Conservation (phyloP, 2,797 vertebrate genomes). For the Poeciliopsis presidionis region DNA sequence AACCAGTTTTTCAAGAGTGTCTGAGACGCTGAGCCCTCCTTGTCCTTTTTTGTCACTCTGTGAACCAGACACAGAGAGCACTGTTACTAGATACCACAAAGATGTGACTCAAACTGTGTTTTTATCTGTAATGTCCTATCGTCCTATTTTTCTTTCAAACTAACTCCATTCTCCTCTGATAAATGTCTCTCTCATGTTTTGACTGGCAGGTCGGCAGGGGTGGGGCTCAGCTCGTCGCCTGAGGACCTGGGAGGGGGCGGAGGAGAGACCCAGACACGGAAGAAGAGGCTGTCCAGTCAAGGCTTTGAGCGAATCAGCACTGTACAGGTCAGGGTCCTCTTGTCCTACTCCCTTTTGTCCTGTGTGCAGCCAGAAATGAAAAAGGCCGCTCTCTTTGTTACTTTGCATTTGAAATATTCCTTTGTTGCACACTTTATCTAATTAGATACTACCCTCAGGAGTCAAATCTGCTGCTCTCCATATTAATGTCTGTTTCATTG, state of each 20-base stretch:
- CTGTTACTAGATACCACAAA: conserved; percentile 65
- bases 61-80: conserved; percentile 59
- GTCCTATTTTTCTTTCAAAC: conserved; percentile 54
- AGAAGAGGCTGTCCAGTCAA: conserved; percentile 85
- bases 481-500: conserved; percentile 62
- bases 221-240: conserved; percentile 85
- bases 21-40: conserved; percentile 37
- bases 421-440: conserved; percentile 67
- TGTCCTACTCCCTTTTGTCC: conserved; percentile 55
- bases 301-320: conserved; percentile 81
- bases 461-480: conserved; percentile 57
- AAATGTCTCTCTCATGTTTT: conserved; percentile 71
- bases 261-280: conserved; percentile 85
- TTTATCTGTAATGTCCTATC: conserved; percentile 59
- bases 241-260: conserved; percentile 83
- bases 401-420: conserved; percentile 55
- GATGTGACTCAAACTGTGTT: conserved; percentile 64
- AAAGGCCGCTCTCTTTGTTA: conserved; percentile 60
- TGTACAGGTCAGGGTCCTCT: conserved; percentile 80
- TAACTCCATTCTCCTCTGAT: conserved; percentile 58
- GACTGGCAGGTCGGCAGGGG: conserved; percentile 85
- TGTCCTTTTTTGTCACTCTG: conserved; percentile 46
- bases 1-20: conserved; percentile 60
- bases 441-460: conserved; percentile 63
- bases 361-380: conserved; percentile 48